phyloP scores from a whole-genome alignment of 2,888 invertebrate genomes.

The Clepsis dumicolana region DNA sequence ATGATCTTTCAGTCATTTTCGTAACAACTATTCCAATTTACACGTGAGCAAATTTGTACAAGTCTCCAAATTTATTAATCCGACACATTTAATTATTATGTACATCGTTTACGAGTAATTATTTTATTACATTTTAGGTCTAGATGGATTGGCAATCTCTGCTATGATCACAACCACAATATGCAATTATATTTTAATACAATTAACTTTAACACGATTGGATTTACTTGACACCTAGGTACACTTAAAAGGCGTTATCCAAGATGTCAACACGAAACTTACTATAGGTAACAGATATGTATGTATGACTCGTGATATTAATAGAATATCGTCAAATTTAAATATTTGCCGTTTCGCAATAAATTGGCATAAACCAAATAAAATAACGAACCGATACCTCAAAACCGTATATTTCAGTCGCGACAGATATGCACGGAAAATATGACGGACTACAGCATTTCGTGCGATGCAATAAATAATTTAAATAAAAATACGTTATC shows the following conservation, averaged over 20 bases:
- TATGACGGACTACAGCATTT: slow-evolving; percentile 12
- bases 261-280: slow-evolving; percentile 70
- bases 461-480: background rate
- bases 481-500: slow-evolving; percentile 1
- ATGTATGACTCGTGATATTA: slow-evolving; percentile 52
- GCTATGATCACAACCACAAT: slow-evolving; percentile 85
- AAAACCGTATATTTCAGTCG: slow-evolving; percentile 16
- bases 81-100: slow-evolving; percentile 72
- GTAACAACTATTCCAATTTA: slow-evolving; percentile 63
- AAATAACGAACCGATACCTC: slow-evolving; percentile 15
- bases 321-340: slow-evolving; percentile 11
- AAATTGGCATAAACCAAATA: slow-evolving; percentile 18
- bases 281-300: slow-evolving; percentile 78
- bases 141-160: slow-evolving; percentile 82
- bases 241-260: slow-evolving; percentile 54
- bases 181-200: slow-evolving; percentile 70
- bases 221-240: slow-evolving; percentile 45
- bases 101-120: slow-evolving; percentile 63
- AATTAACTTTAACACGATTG: slow-evolving; percentile 47
- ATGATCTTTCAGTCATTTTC: slow-evolving; percentile 82
- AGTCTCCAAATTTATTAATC: slow-evolving; percentile 81
- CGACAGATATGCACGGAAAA: slow-evolving; percentile 14
- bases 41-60: slow-evolving; percentile 85
- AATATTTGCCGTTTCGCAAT: slow-evolving; percentile 16
- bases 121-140: slow-evolving; percentile 59